Evolutionary conservation across 2,797 vertebrate species (phyloP).

Genomic region (Naso thynnoides): DNA sequence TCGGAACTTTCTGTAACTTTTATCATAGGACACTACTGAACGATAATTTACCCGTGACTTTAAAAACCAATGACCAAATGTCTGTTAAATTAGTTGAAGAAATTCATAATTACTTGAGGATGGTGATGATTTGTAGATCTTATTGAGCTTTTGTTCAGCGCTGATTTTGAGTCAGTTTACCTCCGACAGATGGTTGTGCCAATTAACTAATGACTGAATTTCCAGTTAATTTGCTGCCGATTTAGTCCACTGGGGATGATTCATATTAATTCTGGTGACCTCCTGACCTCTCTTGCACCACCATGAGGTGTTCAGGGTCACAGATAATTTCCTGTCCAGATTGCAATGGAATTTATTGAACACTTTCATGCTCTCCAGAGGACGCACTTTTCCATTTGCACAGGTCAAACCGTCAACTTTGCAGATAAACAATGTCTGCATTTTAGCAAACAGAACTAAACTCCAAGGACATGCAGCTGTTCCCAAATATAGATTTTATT

Average conservation of each 20-base stretch:
- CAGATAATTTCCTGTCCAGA: not conserved
- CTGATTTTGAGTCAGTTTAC: not conserved
- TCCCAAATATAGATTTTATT: not conserved
- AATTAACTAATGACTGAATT: not conserved
- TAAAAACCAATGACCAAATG: not conserved
- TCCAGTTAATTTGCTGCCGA: not conserved
- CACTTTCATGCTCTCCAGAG: constrained; percentile 15
- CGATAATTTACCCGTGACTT: not conserved
- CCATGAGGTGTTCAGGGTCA: not conserved
- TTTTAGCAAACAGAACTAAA: not conserved
- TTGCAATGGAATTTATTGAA: not conserved
- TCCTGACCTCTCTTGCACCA: not conserved
- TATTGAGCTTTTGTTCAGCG: not conserved
- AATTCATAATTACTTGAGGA: too few relatives aligned
- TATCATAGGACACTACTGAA: not conserved
- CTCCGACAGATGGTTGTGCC: not conserved
- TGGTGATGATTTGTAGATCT: too few relatives aligned
- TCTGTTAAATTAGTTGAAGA: not conserved
- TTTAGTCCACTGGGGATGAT: not conserved
- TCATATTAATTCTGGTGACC: not conserved
- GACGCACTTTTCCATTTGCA: not conserved
- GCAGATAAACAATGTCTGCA: not conserved
- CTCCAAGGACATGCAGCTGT: not conserved
- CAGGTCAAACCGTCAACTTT: not conserved
- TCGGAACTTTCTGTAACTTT: not conserved